These are phyloP conservation scores for Lamellibrachia luymesi DNA, from an alignment of 1,140 invertebrate genomes.

Conservation along the genomic window DNA sequence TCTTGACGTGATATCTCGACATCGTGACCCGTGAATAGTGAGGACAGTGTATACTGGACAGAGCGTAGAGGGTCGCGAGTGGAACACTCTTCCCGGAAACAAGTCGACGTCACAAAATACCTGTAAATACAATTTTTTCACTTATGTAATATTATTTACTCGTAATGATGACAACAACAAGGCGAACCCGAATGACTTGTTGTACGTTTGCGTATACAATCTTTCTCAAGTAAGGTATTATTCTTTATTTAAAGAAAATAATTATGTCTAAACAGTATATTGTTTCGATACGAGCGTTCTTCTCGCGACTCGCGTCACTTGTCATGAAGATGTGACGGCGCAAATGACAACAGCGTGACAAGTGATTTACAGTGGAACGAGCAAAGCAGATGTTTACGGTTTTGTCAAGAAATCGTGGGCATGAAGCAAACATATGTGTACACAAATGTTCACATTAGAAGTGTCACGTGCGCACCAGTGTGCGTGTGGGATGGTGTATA, in stretches of 20 bases:
- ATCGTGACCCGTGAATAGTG: not conserved
- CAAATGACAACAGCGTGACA: no score
- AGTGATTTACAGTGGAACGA: no score
- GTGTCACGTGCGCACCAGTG: not conserved
- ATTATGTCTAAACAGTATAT: no score
- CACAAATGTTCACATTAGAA: no score
- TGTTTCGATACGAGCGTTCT: not conserved
- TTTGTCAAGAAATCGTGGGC: no score
- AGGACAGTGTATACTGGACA: not conserved
- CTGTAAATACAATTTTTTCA: not conserved
- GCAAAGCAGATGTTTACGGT: no score
- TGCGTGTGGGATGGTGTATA: not conserved
- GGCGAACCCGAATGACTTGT: not conserved
- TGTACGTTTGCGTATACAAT: not conserved
- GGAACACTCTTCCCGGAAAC: not conserved
- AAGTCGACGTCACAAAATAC: not conserved
- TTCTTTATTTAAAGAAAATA: not conserved
- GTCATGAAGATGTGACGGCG: no score
- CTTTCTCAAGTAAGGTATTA: not conserved
- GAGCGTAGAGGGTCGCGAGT: not conserved
- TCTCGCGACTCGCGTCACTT: not conserved
- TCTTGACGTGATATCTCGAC: not conserved
- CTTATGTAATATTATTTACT: not conserved
- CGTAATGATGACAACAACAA: not conserved
- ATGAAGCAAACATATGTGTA: no score